Percentiles rank a stretch among this genome's conserved stretches.
Conservation (phyloP, 2,113 vertebrate genomes). For the Casuarius casuarius region DNA sequence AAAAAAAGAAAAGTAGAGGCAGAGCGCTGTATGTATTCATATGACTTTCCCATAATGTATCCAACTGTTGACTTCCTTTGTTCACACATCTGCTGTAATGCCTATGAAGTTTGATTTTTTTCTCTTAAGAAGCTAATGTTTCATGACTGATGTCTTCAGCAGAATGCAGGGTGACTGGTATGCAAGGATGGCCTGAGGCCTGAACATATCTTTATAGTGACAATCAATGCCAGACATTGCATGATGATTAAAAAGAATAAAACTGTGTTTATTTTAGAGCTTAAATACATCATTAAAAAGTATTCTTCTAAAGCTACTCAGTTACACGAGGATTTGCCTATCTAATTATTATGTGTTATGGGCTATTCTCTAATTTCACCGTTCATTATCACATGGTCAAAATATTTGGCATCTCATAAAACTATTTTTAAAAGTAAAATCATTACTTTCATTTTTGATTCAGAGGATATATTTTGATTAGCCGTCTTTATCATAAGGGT, state of each 20-base stretch:
- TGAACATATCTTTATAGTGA: conserved; percentile 53
- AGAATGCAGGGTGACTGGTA: conserved; percentile 4
- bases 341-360: neutral
- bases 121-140: conserved; percentile 28
- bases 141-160: conserved; percentile 48
- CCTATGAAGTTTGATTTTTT: conserved; percentile 52
- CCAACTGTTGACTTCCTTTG: conserved; percentile 29
- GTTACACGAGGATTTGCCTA: neutral
- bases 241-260: conserved; percentile 38
- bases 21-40: neutral
- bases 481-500: neutral
- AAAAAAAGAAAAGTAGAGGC: neutral
- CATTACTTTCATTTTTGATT: neutral
- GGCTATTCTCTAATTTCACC: neutral
- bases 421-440: neutral
- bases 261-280: conserved; percentile 20
- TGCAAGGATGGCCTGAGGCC: conserved; percentile 26
- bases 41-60: neutral
- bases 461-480: neutral
- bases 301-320: neutral
- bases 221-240: conserved; percentile 36
- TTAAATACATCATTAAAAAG: conserved; percentile 26
- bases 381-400: neutral
- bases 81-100: conserved; percentile 23
- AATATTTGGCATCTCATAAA: conserved; percentile 13